Conservation (phyloP, 2,797 vertebrate genomes). For the Mastacembelus armatus region DNA sequence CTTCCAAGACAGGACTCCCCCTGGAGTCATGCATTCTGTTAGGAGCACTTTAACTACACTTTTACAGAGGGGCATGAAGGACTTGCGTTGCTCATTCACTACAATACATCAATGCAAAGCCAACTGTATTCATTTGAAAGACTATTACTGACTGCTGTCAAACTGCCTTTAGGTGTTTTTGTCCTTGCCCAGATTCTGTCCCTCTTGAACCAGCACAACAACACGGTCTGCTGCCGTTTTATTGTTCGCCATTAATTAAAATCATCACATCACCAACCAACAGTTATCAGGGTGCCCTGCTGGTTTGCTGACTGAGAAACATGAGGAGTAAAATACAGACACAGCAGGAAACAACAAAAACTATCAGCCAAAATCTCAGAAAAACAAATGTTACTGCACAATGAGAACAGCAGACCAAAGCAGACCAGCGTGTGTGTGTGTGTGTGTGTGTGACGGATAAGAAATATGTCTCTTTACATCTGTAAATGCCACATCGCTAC, state of each 20-base stretch:
- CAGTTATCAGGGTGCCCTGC: slow-evolving; percentile 8
- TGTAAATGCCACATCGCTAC: slow-evolving; percentile 13
- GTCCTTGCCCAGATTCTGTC: no score
- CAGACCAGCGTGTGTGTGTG: no score
- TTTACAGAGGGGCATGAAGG: no score
- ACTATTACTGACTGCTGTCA: background rate
- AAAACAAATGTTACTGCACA: slow-evolving; percentile 4
- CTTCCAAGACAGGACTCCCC: no score
- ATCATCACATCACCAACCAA: background rate
- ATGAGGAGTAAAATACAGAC: background rate
- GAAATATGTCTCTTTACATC: slow-evolving; percentile 7
- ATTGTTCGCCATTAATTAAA: background rate
- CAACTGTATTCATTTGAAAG: background rate
- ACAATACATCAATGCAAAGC: background rate
- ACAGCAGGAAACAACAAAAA: slow-evolving; percentile 4
- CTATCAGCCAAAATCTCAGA: background rate
- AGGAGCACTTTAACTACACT: no score
- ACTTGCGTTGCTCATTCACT: no score
- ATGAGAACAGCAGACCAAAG: background rate
- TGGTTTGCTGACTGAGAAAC: background rate
- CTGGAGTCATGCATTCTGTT: no score
- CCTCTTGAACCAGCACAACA: background rate
- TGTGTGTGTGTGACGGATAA: background rate
- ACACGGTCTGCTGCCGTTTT: background rate
- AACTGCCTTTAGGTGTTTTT: no score